Percentiles rank a stretch among this genome's conserved stretches.
Conservation (phyloP, 2,888 invertebrate species). For the Hymenopus coronatus region DNA sequence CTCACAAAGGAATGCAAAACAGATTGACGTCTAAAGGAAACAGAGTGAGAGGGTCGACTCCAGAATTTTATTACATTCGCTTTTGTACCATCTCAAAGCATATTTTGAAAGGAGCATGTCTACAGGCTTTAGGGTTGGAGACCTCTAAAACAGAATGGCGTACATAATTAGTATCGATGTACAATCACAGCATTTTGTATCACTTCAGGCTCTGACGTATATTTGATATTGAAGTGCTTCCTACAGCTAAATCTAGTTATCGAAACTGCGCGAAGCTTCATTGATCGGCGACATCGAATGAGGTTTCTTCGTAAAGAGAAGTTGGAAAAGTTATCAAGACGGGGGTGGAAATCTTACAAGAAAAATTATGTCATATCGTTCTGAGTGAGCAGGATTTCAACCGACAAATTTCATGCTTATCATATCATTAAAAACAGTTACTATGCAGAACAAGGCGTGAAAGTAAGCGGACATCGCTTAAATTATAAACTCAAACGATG, state of each 20-base stretch:
- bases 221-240: neutral
- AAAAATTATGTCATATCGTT: neutral
- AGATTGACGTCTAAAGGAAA: neutral
- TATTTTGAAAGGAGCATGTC: neutral
- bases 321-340: neutral
- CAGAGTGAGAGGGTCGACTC: neutral
- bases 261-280: neutral
- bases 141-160: neutral
- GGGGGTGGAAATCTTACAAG: neutral
- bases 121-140: neutral
- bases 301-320: neutral
- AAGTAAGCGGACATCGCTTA: neutral
- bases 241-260: neutral
- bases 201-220: neutral
- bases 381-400: neutral
- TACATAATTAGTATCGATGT: neutral
- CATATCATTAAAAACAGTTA: neutral
- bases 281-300: neutral
- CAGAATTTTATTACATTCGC: neutral
- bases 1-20: neutral
- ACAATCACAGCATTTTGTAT: neutral
- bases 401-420: neutral
- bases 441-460: neutral
- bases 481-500: neutral
- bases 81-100: neutral